Percentiles rank a stretch among this genome's conserved stretches.
phyloP scores from a whole-genome alignment of 2,888 invertebrate genomes.

The Brachypterus glaber region DNA sequence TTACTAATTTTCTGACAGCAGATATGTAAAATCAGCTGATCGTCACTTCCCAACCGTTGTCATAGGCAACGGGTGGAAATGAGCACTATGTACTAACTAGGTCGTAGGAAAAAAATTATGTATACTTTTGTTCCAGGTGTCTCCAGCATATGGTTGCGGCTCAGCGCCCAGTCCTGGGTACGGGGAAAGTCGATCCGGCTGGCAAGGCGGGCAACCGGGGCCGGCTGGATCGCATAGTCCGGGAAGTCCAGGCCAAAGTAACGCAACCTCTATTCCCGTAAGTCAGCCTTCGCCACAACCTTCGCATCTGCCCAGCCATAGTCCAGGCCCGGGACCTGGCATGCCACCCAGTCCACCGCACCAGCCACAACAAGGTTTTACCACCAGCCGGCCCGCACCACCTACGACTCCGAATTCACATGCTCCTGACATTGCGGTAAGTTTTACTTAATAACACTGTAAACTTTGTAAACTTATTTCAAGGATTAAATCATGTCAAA shows the following conservation, averaged over 20 bases:
- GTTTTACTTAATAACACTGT: constrained; percentile 40
- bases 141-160: constrained; percentile 35
- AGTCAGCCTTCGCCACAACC: constrained; percentile 40
- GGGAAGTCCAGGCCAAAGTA: constrained; percentile 29
- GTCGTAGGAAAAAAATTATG: no score
- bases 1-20: no score
- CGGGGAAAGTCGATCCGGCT: constrained; percentile 35
- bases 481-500: no score
- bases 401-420: constrained; percentile 70
- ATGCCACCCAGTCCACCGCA: constrained; percentile 50
- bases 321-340: constrained; percentile 47
- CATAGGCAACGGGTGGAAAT: no score
- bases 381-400: constrained; percentile 59
- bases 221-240: constrained; percentile 24
- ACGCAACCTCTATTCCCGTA: constrained; percentile 27
- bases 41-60: no score
- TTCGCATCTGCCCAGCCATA: constrained; percentile 38
- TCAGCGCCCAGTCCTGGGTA: constrained; percentile 36
- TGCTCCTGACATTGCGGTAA: constrained; percentile 65
- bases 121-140: constrained; percentile 35
- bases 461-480: no score
- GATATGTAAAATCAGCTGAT: no score
- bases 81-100: no score
- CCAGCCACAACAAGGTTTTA: constrained; percentile 49
- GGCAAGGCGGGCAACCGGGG: constrained; percentile 34